Base-by-base conservation (phyloP, 1,140 invertebrate species). In the Neodiprion virginianus region DNA sequence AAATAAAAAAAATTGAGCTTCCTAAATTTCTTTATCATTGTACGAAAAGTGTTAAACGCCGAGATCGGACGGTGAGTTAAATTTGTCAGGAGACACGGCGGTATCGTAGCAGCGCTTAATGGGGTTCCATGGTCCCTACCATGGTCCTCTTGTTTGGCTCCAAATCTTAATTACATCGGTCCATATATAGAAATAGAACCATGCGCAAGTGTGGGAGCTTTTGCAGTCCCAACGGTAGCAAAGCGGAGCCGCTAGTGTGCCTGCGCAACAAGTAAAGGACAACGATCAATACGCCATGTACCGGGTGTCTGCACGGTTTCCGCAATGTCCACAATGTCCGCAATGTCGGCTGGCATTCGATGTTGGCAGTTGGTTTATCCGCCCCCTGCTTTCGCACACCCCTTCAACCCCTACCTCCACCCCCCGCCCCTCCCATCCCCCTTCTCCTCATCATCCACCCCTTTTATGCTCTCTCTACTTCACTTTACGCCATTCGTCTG, bases 231-330 rank as follows among this genome's bases (percentile, higher is more conserved):
- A 12, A 14, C 7, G 69, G 48, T 67, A 12, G 50, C 48, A 17
- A 23, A 28, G 17, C 71, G 40, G 72, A 14, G 48, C 47, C 76
- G 73, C 53, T 66, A 67, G 78, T 81, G 79, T 79, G 78, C 78
- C 84, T 84, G 83, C 84, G 84, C 84, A 85, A 85, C 84, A 85
- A 85, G 84, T 85, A 83, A 81, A 78, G 76, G 53, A 61, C 53
- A 79, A 84, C 84, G 84, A 85, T 85, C 84, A 85, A 85, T 85
- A 85, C 81, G 81, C 80, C 80, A 79, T 80, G 80, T 77, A 76
- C 77, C 71, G 73, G 74, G 77, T 80, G 75, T 79, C 76, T 75
- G 70, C 67, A 48, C 72, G 65, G 74, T 72, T 17, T 17, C 53
- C 53, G 53, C 53, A 61, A 61, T 61, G 53, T 61, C 53, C 53